Evolutionary conservation across 2,797 vertebrate species (phyloP).

Genomic region (Brachyalestes nurse): DNA sequence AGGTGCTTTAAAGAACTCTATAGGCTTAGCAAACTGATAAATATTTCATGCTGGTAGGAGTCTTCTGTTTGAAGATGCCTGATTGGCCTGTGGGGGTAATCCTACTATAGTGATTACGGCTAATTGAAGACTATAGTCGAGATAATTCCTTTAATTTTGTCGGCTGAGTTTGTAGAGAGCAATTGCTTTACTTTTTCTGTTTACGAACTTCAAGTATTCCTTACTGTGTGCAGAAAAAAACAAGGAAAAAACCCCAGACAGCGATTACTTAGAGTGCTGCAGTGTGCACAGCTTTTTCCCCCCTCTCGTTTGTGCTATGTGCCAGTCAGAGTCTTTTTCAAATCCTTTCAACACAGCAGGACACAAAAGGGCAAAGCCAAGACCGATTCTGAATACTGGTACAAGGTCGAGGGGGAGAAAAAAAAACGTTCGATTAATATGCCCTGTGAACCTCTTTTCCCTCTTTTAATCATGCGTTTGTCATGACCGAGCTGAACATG

Average conservation of each 20-base stretch:
- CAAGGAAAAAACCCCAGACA: background rate
- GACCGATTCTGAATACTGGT: conserved; percentile 20
- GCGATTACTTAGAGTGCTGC: conserved; percentile 31
- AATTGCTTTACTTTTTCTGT: conserved; percentile 21
- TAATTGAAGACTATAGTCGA: conserved; percentile 36
- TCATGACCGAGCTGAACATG: background rate
- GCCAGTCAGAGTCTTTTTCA: conserved; percentile 3
- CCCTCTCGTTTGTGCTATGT: conserved; percentile 8
- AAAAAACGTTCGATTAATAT: background rate
- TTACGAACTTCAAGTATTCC: conserved; percentile 16
- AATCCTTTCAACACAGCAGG: conserved; percentile 35
- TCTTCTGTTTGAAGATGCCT: conserved; percentile 39
- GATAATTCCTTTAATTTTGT: conserved; percentile 23
- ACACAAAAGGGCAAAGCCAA: conserved; percentile 14
- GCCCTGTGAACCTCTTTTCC: background rate
- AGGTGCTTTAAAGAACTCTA: conserved; percentile 24
- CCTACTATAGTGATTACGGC: conserved; percentile 27
- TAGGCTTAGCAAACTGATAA: conserved; percentile 12
- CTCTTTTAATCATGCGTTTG: conserved; percentile 3
- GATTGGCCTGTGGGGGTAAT: conserved; percentile 39
- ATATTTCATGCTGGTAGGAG: conserved; percentile 35
- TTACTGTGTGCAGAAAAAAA: background rate
- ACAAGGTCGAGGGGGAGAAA: background rate
- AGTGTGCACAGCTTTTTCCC: conserved; percentile 3
- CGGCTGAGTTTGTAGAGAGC: conserved; percentile 23